phyloP scores from a whole-genome alignment of 2,797 vertebrate genomes.

The Steatocranus sp. region DNA sequence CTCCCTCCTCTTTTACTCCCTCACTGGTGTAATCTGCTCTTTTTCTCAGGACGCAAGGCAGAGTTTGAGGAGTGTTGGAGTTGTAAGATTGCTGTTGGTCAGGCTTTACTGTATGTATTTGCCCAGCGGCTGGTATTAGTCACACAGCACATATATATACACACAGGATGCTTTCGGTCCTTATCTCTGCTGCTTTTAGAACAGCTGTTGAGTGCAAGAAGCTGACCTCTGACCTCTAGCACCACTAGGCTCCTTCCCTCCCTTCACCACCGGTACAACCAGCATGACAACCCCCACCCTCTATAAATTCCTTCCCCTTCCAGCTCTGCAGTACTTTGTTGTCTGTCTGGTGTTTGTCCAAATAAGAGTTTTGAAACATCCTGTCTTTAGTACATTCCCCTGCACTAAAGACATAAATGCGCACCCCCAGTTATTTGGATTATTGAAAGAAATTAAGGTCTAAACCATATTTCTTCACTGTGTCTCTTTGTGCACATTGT shows the following conservation, averaged over 20 bases:
- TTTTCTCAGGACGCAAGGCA: conserved; percentile 27
- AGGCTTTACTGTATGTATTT: conserved; percentile 77
- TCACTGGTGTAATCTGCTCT: conserved; percentile 39
- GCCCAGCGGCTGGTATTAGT: conserved; percentile 67
- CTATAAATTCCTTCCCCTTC: conserved; percentile 75
- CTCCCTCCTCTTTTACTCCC: conserved; percentile 25
- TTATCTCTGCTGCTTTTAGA: conserved; percentile 85
- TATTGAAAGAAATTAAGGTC: neutral
- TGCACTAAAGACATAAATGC: neutral
- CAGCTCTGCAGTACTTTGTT: conserved; percentile 56
- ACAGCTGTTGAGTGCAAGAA: conserved; percentile 85
- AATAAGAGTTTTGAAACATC: conserved; percentile 19
- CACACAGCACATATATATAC: conserved; percentile 28
- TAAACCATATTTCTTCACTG: neutral
- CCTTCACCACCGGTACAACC: conserved; percentile 51
- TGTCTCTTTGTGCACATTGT: neutral
- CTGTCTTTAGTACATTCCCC: neutral
- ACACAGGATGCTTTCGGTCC: conserved; percentile 88
- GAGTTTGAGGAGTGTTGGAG: conserved; percentile 37
- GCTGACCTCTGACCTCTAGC: conserved; percentile 81
- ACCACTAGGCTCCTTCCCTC: conserved; percentile 57
- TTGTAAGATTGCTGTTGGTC: conserved; percentile 52
- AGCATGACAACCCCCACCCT: conserved; percentile 64
- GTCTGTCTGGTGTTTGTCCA: conserved; percentile 41
- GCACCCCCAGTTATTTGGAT: neutral